Conservation (phyloP, 1,140 invertebrate genomes). For the Saccostrea echinata region DNA sequence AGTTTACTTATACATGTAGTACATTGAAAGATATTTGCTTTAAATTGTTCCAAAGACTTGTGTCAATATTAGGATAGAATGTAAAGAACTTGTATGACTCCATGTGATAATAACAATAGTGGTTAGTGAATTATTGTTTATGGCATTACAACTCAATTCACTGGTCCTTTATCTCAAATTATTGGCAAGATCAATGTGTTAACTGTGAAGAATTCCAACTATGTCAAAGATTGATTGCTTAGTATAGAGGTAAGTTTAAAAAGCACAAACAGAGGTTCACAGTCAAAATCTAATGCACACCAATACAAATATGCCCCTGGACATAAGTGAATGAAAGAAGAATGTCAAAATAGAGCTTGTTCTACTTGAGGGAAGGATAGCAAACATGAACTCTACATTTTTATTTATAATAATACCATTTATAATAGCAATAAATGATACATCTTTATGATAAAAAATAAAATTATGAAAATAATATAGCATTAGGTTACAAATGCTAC, state of each 20-base stretch:
- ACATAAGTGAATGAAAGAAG: neutral
- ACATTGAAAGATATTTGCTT: neutral
- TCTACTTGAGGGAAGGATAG: neutral
- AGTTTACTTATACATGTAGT: neutral
- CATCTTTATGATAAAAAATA: too few species aligned
- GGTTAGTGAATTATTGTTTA: constrained; percentile 11
- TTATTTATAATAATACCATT: too few species aligned
- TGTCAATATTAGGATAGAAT: constrained; percentile 2
- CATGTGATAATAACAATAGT: neutral
- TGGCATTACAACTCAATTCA: constrained; percentile 11
- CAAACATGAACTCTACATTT: too few species aligned
- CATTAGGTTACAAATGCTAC: too few species aligned
- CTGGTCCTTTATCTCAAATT: constrained; percentile 24
- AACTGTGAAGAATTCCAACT: constrained; percentile 22
- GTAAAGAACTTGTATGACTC: neutral
- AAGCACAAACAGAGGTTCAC: constrained; percentile 3
- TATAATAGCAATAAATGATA: too few species aligned
- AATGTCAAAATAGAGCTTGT: neutral
- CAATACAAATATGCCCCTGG: neutral
- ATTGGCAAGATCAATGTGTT: constrained; percentile 33
- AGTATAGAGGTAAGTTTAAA: constrained; percentile 18
- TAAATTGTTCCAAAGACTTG: neutral
- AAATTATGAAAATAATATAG: too few species aligned
- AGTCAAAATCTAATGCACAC: constrained; percentile 26
- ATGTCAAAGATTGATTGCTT: constrained; percentile 25